Evolutionary conservation across 92 coral and sea anemone genomes (phyloP).

Genomic region (Montipora capitata): DNA sequence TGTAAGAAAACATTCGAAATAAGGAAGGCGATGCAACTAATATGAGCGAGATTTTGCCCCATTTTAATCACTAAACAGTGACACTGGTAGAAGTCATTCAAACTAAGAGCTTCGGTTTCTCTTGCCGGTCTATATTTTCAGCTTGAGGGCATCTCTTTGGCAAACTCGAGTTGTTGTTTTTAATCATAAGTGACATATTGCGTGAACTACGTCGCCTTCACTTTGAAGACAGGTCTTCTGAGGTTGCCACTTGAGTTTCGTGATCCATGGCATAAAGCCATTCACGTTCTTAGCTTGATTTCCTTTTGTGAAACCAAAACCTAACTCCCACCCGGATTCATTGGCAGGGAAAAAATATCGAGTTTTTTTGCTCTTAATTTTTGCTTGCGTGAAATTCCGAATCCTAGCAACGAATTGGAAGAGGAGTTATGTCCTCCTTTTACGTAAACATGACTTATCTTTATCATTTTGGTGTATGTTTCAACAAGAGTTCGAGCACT

Average conservation of each 20-base stretch:
- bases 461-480: too few relatives aligned
- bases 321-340: too few relatives aligned
- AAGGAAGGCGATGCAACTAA: too few relatives aligned
- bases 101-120: background rate
- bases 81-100: too few relatives aligned
- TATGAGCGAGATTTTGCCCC: too few relatives aligned
- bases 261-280: background rate
- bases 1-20: too few relatives aligned
- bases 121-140: background rate
- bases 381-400: background rate
- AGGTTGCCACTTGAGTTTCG: too few relatives aligned
- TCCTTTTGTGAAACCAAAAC: background rate
- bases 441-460: too few relatives aligned
- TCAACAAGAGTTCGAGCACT: too few relatives aligned
- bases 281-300: background rate
- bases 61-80: background rate
- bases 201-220: background rate
- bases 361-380: background rate
- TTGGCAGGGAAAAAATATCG: background rate
- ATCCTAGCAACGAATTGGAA: conserved; percentile 14
- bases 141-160: background rate
- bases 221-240: background rate
- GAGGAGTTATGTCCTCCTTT: too few relatives aligned
- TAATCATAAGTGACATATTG: background rate
- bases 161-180: background rate